Evolutionary conservation across 2,888 invertebrate species (phyloP).

Genomic region (Pristionchus exspectatus): DNA sequence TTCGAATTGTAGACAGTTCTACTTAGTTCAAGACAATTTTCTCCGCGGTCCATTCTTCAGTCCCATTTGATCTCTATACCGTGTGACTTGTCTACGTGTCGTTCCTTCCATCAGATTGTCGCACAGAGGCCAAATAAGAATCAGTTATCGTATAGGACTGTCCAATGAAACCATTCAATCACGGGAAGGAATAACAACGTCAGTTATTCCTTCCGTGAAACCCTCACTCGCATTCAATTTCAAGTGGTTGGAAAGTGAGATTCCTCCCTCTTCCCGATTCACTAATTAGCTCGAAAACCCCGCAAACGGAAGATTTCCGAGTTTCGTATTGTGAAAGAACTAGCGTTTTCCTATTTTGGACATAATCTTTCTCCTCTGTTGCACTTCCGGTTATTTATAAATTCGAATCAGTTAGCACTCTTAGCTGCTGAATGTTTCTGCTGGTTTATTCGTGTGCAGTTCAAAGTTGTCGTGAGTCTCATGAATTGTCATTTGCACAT

Average conservation of each 20-base stretch:
- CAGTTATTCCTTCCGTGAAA: slow-evolving; percentile 1
- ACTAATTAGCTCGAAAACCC: slow-evolving; percentile 16
- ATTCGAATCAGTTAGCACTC: neutral
- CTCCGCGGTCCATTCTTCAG: neutral
- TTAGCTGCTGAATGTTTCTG: neutral
- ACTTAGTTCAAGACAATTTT: neutral
- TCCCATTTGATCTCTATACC: neutral
- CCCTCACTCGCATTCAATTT: slow-evolving; percentile 21
- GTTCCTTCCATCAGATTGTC: neutral
- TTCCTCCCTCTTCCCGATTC: neutral
- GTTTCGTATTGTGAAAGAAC: neutral
- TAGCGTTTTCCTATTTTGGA: slow-evolving; percentile 13
- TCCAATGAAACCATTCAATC: neutral
- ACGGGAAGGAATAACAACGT: slow-evolving; percentile 15
- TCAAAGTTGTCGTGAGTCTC: neutral
- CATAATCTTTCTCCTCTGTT: neutral
- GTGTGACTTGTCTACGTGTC: neutral
- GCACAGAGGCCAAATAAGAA: neutral
- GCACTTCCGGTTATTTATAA: neutral
- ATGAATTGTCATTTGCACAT: neutral
- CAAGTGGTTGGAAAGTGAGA: slow-evolving; percentile 31
- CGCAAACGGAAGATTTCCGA: slow-evolving; percentile 6
- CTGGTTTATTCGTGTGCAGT: neutral
- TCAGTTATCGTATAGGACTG: neutral
- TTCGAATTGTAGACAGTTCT: neutral